These are phyloP conservation scores for Tenodera sinensis DNA, from an alignment of 2,888 invertebrate species.

Conservation along the genomic window DNA sequence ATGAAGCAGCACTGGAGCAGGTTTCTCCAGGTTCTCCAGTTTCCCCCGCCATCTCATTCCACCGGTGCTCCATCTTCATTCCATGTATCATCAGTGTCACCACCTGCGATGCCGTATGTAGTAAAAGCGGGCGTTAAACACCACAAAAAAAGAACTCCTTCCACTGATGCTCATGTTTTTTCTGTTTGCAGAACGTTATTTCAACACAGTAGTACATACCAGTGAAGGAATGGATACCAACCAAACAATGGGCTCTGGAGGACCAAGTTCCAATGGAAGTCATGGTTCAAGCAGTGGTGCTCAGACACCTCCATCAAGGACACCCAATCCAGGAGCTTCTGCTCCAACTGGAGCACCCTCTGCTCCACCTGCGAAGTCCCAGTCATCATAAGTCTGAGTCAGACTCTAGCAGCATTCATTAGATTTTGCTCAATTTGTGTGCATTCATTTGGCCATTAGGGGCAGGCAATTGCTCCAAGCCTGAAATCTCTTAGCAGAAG, in stretches of 20 bases:
- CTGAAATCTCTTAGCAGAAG: not conserved
- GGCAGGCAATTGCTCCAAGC: not conserved
- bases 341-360: constrained; percentile 15
- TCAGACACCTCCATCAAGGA: constrained; percentile 30
- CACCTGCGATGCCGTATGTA: no score
- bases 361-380: constrained; percentile 31
- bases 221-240: constrained; percentile 50
- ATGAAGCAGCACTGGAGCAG: no score
- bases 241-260: constrained; percentile 33
- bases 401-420: constrained; percentile 26
- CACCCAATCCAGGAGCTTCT: constrained; percentile 27
- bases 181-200: constrained; percentile 50
- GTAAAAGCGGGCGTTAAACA: no score
- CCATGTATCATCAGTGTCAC: no score
- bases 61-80: no score
- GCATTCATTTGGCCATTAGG: not conserved
- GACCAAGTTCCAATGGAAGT: constrained; percentile 32
- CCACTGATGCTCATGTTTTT: no score
- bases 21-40: no score
- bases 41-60: no score
- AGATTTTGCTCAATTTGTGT: constrained; percentile 35
- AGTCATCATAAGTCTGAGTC: constrained; percentile 31
- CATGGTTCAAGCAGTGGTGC: constrained; percentile 29
- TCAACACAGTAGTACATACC: constrained; percentile 54
- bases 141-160: no score